phyloP scores from a whole-genome alignment of 2,888 invertebrate genomes.

The Phorcus lineatus region DNA sequence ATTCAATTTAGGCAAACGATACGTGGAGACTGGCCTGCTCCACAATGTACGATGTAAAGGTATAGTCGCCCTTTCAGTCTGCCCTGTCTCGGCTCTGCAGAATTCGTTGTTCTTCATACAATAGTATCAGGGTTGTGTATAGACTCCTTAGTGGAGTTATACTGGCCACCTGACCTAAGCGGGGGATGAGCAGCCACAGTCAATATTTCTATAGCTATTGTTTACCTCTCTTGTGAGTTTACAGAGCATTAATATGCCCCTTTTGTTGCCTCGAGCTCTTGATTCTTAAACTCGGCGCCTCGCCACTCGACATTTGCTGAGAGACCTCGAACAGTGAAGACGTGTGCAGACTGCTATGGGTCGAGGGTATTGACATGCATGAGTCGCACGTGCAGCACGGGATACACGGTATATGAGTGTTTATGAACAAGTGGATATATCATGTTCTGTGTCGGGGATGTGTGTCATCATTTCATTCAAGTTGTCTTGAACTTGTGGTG shows the following conservation, averaged over 20 bases:
- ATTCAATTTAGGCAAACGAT: conserved; percentile 26
- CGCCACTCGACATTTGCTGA: too few relatives aligned
- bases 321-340: too few relatives aligned
- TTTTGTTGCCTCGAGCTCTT: background rate
- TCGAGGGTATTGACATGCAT: too few relatives aligned
- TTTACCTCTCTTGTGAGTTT: conserved; percentile 6
- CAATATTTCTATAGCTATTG: conserved; percentile 16
- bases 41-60: conserved; percentile 14
- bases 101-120: conserved; percentile 6
- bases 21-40: background rate
- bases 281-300: background rate
- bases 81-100: background rate
- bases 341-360: too few relatives aligned
- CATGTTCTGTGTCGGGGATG: too few relatives aligned
- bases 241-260: conserved; percentile 2
- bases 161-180: background rate
- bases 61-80: conserved; percentile 7
- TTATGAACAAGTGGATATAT: too few relatives aligned
- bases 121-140: background rate
- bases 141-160: background rate
- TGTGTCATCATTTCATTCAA: too few relatives aligned
- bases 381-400: too few relatives aligned
- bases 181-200: background rate
- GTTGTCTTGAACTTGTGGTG: too few relatives aligned
- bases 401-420: too few relatives aligned